Conservation (phyloP, 2,888 invertebrate genomes). For the Phytoseiulus persimilis region DNA sequence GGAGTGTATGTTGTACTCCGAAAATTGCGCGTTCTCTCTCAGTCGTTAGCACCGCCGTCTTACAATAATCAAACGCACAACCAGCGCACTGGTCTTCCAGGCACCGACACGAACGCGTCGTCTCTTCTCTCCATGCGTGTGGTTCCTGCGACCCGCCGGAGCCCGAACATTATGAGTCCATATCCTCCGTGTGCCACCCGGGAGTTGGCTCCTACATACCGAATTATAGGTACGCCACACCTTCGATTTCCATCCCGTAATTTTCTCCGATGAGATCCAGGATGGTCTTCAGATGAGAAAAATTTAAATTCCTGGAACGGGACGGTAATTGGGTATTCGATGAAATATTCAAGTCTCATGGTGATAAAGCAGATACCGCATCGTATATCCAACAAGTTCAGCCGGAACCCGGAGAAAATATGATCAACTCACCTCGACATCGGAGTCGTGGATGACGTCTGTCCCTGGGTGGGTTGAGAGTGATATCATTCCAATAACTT, state of each 20-base stretch:
- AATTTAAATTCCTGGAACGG: conserved; percentile 73
- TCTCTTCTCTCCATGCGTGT: too few relatives aligned
- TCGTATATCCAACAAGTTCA: too few relatives aligned
- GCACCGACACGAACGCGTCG: too few relatives aligned
- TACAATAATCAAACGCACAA: too few relatives aligned
- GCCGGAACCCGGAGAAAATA: too few relatives aligned
- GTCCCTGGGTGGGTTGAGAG: conserved; percentile 93
- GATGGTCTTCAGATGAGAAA: conserved; percentile 82
- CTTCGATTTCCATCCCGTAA: conserved; percentile 83
- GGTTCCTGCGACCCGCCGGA: too few relatives aligned
- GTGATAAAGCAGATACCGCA: too few relatives aligned
- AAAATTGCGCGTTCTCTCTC: too few relatives aligned
- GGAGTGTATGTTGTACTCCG: too few relatives aligned
- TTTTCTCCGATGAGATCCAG: conserved; percentile 87
- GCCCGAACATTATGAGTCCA: conserved; percentile 99
- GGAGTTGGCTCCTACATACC: conserved; percentile 99
- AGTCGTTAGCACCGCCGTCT: too few relatives aligned
- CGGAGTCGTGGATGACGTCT: conserved; percentile 86
- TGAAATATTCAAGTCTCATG: too few relatives aligned
- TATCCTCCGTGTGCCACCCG: conserved; percentile 99
- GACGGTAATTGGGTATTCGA: background rate
- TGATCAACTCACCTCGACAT: conserved; percentile 60
- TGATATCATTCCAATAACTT: conserved; percentile 98
- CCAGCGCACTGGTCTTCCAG: too few relatives aligned
- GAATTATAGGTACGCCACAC: conserved; percentile 96